Base-by-base conservation (phyloP, 53 echinoderm and acorn worm species). In the Zoroaster sp. region DNA sequence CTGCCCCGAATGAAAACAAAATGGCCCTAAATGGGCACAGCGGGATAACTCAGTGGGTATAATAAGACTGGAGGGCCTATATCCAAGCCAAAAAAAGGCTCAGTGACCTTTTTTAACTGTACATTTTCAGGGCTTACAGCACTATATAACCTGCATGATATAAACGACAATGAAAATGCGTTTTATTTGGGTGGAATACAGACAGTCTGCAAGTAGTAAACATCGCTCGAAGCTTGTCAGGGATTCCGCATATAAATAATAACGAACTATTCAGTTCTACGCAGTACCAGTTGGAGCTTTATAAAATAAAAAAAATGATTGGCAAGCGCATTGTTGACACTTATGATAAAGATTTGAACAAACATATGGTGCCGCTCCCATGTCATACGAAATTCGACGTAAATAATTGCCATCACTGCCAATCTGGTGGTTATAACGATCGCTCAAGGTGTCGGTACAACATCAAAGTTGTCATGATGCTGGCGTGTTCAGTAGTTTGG, bases 311-410 rank as follows among this genome's bases (percentile, higher is more conserved):
- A 3, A 53, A 37, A 5, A 78, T 63, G 78, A 78, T 59, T 59
- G 78, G 40, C 37, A 53, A 77, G 40, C 17, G 39, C 20, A 8
- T 35, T 78, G 21, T 78, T 63, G 63, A 78, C 34, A 49, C 15
- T 18, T 11, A 39, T 28, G 82, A 67, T 82, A 68, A 68, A 14
- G 20, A 21, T 82, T 82, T 23, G 5, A n/a, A 11, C 80, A 30
- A 28, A 15, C 82, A 81, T 66, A 66, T 68, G 81, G 54, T 67
- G 23, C 66, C 30, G 8, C 42, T 81, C 81, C 81, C 81, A 67
- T 30, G 67, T 66, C 44, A 14, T 28, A 41, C 33, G n/a, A 31
- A 66, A 43, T 33, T 13, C 30, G 32, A 30, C 11, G 41, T 78
- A 35, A 78, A 55, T 35, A 31, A 59, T 10, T 20, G 34, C 8